Conservation (phyloP, 1,140 invertebrate species). For the Pachypeltis micranthus region DNA sequence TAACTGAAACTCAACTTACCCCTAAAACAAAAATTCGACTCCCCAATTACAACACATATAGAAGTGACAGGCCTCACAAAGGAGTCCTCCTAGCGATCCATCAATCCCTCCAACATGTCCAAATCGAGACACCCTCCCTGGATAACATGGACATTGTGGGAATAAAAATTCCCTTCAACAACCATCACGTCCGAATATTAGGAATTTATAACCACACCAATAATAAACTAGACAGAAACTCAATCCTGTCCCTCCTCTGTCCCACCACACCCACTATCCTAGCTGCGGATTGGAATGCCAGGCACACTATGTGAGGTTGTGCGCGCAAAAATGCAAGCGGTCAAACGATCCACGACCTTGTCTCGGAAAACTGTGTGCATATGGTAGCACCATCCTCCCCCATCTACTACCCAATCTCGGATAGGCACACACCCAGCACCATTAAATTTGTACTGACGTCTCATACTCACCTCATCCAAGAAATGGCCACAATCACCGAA, state of each 20-base stretch:
- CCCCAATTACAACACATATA: background rate
- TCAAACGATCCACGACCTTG: background rate
- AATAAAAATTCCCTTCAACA: background rate
- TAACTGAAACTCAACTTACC: background rate
- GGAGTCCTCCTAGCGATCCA: background rate
- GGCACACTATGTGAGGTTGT: background rate
- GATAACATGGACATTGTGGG: background rate
- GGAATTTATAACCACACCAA: background rate
- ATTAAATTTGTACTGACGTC: background rate
- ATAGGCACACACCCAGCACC: background rate
- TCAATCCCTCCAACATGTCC: background rate
- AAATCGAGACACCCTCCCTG: background rate
- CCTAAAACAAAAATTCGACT: background rate
- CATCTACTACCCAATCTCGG: background rate
- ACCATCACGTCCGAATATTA: background rate
- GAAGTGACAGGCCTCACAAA: background rate
- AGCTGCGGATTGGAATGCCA: background rate
- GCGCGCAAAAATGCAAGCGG: background rate
- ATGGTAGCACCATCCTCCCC: background rate
- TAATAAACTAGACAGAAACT: background rate
- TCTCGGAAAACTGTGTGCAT: background rate
- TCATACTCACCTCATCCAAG: background rate
- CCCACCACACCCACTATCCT: background rate
- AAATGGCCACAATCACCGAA: background rate
- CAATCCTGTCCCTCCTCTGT: background rate